Evolutionary conservation across 1,140 invertebrate genomes (phyloP).

Genomic region (Teleopsis dalmanni): DNA sequence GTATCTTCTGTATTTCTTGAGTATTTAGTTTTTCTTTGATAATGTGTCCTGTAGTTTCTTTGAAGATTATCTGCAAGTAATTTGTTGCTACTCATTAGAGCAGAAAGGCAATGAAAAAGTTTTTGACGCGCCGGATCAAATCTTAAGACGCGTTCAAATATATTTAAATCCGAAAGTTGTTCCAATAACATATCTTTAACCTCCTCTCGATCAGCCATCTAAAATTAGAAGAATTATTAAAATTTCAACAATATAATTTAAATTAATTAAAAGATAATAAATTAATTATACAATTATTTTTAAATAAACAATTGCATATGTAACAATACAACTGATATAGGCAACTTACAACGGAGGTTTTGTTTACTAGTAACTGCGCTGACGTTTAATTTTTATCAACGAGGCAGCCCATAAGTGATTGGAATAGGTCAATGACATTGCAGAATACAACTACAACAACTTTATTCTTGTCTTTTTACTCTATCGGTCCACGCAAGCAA

Average conservation of each 20-base stretch:
- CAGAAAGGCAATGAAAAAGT: constrained; percentile 60
- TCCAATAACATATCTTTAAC: constrained; percentile 52
- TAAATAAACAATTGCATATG: background rate
- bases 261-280: no score
- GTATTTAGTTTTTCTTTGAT: background rate
- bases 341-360: no score
- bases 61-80: constrained; percentile 15
- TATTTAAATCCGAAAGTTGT: constrained; percentile 65
- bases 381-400: no score
- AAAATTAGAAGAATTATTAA: constrained; percentile 10
- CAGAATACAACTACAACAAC: no score
- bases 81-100: constrained; percentile 39
- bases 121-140: constrained; percentile 60
- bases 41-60: constrained; percentile 10
- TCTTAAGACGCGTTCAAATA: constrained; percentile 64
- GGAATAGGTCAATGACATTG: no score
- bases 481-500: no score
- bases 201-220: constrained; percentile 57
- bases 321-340: no score
- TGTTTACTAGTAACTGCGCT: no score
- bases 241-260: background rate
- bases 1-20: background rate
- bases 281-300: no score
- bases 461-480: no score
- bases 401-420: no score